A percentile compares a stretch with the other conserved stretches of the same genome.
Conservation (phyloP, 2,113 vertebrate genomes). For the Corythornis madagascariensis region DNA sequence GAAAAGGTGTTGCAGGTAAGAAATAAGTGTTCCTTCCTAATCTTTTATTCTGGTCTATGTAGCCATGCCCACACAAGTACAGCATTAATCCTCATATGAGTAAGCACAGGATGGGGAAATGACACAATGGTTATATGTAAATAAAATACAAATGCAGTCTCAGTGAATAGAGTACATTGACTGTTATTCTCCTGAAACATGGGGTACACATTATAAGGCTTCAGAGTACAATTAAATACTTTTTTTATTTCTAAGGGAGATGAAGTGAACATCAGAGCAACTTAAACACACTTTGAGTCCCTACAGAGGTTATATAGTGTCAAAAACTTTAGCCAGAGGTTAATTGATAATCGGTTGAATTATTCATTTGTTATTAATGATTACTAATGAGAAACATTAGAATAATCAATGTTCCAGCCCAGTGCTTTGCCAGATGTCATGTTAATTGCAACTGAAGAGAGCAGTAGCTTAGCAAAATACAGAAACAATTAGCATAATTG, state of each 20-base stretch:
- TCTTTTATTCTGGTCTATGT: not conserved
- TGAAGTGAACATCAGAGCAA: slow-evolving; percentile 31
- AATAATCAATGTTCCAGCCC: slow-evolving; percentile 72
- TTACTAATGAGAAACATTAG: slow-evolving; percentile 71
- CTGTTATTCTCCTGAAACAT: not conserved
- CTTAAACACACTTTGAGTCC: not conserved
- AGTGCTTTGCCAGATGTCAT: slow-evolving; percentile 71
- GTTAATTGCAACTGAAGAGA: slow-evolving; percentile 72
- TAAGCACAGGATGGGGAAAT: not conserved
- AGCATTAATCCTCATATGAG: not conserved
- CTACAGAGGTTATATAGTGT: slow-evolving; percentile 14
- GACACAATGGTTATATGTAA: not conserved
- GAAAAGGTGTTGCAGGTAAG: not conserved
- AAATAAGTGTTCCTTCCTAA: not conserved
- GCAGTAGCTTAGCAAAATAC: slow-evolving; percentile 66
- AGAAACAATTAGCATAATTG: slow-evolving; percentile 74
- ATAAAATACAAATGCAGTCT: not conserved
- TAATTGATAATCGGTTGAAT: slow-evolving; percentile 71
- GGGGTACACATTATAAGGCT: not conserved
- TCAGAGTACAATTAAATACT: slow-evolving; percentile 11
- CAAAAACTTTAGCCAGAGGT: slow-evolving; percentile 53
- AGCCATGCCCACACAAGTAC: not conserved
- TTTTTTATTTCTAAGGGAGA: not conserved
- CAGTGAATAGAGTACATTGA: not conserved
- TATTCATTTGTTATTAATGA: slow-evolving; percentile 74